Evolutionary conservation across 2,888 invertebrate species (phyloP), one percentile per base, ranked within the genome.

Genomic region (Synergus gifuensis): DNA sequence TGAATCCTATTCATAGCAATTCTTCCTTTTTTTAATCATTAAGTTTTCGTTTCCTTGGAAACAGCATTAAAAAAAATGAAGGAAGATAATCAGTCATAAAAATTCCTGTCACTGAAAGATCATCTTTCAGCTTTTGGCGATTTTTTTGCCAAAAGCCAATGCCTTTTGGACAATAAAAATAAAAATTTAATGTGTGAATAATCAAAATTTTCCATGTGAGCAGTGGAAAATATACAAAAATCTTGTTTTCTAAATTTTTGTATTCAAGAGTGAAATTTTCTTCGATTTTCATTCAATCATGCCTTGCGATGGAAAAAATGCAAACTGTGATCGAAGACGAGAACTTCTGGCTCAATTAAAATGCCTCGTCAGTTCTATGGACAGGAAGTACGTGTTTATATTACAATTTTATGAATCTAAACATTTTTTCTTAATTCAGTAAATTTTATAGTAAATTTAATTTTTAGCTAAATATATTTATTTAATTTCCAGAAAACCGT

Each of bases 281-380:
- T 16, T 5, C 49, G 28, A n/a, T 44, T 60, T n/a, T 7, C 2
- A 42, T 11, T 18, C 18, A 79, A 85, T 84, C 63, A 91, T 92
- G 92, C 90, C 91, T 64, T 92, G 91, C 63, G 90, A 91, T 78
- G 91, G 91, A 46, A 91, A 89, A 79, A 92, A 91, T 83, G 85
- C 85, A 4, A 87, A 89, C 79, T 92, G 91, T 77, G 86, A 91
- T 11, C 85, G 89, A 28, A 85, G 92, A 46, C 87, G 91, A 5
- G 88, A 90, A 63, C 84, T 92, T 54, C 78, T 92, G 16, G 81
- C 89, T 2, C 89, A 90, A 79, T 82, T 92, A 28, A 92, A 92
- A 89, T 91, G 92, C 79, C 85, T 92, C 28, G 87, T 91, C 78
- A 88, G 86, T 18, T 89, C 91, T 7, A 91, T 92, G 91, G 91